Evolutionary conservation across 1,140 invertebrate genomes (phyloP), one percentile per base, ranked within the genome.

Genomic region (Cydia amplana): DNA sequence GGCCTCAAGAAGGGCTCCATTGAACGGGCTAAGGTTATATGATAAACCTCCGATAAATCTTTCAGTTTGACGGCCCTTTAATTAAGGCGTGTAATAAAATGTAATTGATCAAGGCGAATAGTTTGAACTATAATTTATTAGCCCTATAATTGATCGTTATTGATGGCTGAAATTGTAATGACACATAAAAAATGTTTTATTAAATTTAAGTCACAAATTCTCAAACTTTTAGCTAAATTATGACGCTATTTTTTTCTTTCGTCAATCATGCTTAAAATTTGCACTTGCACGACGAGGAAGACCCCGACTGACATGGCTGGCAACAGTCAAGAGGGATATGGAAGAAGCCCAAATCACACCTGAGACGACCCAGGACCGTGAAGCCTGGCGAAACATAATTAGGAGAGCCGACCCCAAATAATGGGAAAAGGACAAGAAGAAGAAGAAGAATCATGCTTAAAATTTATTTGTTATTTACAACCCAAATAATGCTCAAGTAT

Each of bases 11-110:
- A 80, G 77, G 79, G 77, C 74, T 73, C 74, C 84, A 89, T 87
- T 88, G 85, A 85, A 88, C 88, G 83, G 91, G 86, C 87, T 84
- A 86, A 84, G 81, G 86, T 91, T 91, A 90, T 90, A 88, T 87
- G 88, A 90, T 92, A 91, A 91, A 90, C 89, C 90, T 87, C 82
- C 85, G 86, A 92, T 92, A 91, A 92, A 92, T 92, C 89, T 89
- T 91, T 89, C 88, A 87, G 90, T 92, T 87, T 85, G 82, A 77
- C 82, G 80, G 80, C 85, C 86, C 84, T 91, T 92, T 90, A 89
- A 91, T 91, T 89, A 91, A 89, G 80, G 91, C 84, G 72, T 85
- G 85, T 89, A 91, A 91, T 91, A 91, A 91, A 91, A 91, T 91
- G 87, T 92, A 91, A 91, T 91, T 91, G 88, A 91, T 92, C 88